A percentile compares a stretch with the other conserved stretches of the same genome.
Conservation (phyloP, 37 sponge, comb jelly and placozoan species). For the Tethya wilhelma region DNA sequence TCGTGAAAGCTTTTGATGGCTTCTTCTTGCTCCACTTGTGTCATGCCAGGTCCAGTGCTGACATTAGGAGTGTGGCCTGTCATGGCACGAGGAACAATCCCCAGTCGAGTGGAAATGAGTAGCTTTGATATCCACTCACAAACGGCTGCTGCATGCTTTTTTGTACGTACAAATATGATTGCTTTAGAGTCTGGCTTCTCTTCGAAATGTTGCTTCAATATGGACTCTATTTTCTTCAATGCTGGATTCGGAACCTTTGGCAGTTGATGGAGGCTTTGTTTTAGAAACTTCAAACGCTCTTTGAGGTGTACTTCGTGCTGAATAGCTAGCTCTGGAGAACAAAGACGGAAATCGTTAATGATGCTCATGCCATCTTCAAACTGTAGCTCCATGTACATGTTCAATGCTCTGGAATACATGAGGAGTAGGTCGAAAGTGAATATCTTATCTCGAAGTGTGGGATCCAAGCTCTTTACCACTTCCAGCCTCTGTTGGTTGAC, state of each 20-base stretch:
- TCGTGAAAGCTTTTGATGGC: slow-evolving; percentile 49
- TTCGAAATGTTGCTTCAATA: slow-evolving; percentile 14
- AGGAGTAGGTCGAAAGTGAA: slow-evolving; percentile 20
- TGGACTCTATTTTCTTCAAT: slow-evolving; percentile 19
- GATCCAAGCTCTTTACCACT: slow-evolving; percentile 12
- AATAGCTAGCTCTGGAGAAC: not conserved
- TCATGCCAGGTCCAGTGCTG: slow-evolving; percentile 45
- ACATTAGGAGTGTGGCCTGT: slow-evolving; percentile 43
- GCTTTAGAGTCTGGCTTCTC: slow-evolving; percentile 19
- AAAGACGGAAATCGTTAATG: not conserved
- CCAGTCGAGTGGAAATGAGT: not conserved
- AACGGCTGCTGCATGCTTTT: slow-evolving; percentile 42
- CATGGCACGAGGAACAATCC: slow-evolving; percentile 6
- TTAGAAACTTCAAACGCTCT: not conserved
- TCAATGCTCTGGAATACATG: slow-evolving; percentile 24
- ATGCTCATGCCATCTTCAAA: slow-evolving; percentile 50
- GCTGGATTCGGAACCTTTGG: slow-evolving; percentile 31
- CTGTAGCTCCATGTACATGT: slow-evolving; percentile 46
- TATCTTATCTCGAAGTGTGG: slow-evolving; percentile 24
- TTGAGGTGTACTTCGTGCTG: slow-evolving; percentile 9
- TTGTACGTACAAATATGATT: slow-evolving; percentile 62
- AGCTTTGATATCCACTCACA: slow-evolving; percentile 34
- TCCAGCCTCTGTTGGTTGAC: slow-evolving; percentile 17
- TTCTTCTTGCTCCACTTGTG: slow-evolving; percentile 49
- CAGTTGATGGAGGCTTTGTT: not conserved